Base-by-base conservation (phyloP, 2,113 vertebrate genomes). In the Egretta garzetta region DNA sequence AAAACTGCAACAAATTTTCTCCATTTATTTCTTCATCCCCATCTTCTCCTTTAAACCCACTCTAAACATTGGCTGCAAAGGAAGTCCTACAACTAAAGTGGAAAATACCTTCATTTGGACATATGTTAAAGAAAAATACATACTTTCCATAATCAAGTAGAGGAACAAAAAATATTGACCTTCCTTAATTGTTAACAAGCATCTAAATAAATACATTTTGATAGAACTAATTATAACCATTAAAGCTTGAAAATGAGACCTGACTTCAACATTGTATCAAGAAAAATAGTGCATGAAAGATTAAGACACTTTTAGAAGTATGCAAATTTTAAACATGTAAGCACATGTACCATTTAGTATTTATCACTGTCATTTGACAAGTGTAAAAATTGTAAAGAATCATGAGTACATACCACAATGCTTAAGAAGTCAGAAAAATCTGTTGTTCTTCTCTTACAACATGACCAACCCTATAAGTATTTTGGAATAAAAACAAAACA, bases 351-450 rank as follows among this genome's bases (percentile, higher is more conserved):
- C 7, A 73, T 35, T 76, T 59, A 52, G 33, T 64, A 83, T 37
- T 80, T 59, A 86, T 59, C 21, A 56, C 17, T 56, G 10, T 23
- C 19, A 84, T 70, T 28, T 72, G n/a, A 49, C 33, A 77, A 62
- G 17, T 23, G 33, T 17, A 75, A 63, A 67, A 81, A 63, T 2
- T 10, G 12, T 43, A 74, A 81, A 43, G 47, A 81, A 64, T 50
- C 12, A 17, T 1, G 10, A 94, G 33, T 95, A 99, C 99, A 98
- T 98, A 99, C 99, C 97, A 32, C 98, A 95, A 99, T 99, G 97
- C 99, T 99, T 92, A 99, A 98, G 95, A 99, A 99, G 97, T 99
- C 99, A 35, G 99, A 99, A 94, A 99, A 99, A 96, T 99, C 99
- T 3, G 99, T 99, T 39, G 99, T 99, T 97, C 99, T 98, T 97